Percentiles rank a stretch among this genome's conserved stretches.
phyloP scores from a whole-genome alignment of 2,888 invertebrate species.

The Nasonia oneida region DNA sequence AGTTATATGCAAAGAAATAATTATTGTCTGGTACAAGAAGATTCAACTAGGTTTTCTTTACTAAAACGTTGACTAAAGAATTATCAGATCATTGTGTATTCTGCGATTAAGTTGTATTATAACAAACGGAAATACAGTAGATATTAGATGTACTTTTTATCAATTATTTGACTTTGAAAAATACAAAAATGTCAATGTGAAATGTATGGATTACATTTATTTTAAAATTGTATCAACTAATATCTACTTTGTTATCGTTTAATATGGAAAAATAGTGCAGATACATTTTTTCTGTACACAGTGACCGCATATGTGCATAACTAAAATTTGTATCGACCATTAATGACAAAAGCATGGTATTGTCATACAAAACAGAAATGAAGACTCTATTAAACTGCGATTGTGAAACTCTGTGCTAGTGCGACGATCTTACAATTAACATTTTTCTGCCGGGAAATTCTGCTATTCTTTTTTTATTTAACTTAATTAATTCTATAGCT shows the following conservation, averaged over 20 bases:
- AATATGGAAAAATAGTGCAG: background rate
- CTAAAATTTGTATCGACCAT: constrained; percentile 21
- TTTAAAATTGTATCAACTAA: background rate
- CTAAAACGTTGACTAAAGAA: background rate
- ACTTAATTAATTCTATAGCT: background rate
- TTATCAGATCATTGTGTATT: constrained; percentile 2
- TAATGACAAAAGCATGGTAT: constrained; percentile 35
- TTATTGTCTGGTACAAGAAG: background rate
- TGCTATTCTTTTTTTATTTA: background rate
- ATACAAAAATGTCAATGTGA: background rate
- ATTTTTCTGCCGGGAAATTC: background rate
- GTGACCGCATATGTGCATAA: background rate
- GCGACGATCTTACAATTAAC: background rate
- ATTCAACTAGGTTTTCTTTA: constrained; percentile 11
- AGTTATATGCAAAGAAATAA: constrained; percentile 11
- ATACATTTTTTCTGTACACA: constrained; percentile 24
- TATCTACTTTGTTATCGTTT: constrained; percentile 10
- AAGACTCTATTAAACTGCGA: background rate
- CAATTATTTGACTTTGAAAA: background rate
- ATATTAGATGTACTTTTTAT: background rate
- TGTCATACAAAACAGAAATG: constrained; percentile 7
- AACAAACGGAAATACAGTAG: background rate
- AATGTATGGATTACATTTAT: background rate
- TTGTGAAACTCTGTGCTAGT: background rate
- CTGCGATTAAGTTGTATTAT: constrained; percentile 2